Conservation (phyloP, 2,113 vertebrate genomes). For the Zeus faber region DNA sequence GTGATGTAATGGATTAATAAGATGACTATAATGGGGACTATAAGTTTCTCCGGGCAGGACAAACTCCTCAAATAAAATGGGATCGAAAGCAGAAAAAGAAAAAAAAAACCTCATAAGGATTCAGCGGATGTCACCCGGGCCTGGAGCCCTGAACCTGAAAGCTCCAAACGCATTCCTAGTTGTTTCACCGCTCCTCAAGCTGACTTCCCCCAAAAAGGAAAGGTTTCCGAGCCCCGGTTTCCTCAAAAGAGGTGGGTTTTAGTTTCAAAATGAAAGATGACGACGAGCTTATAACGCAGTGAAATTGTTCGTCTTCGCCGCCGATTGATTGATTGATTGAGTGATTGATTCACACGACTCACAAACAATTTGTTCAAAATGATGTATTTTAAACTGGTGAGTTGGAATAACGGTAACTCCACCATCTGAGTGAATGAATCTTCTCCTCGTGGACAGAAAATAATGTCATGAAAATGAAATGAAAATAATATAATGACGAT, state of each 20-base stretch:
- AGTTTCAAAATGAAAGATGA: neutral
- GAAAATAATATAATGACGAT: too few species aligned
- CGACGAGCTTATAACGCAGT: neutral
- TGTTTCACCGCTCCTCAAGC: conserved; percentile 12
- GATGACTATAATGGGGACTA: conserved; percentile 60
- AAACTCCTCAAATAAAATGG: conserved; percentile 50
- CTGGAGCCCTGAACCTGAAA: neutral
- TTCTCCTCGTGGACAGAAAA: too few species aligned
- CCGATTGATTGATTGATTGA: too few species aligned
- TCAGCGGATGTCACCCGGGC: conserved; percentile 2
- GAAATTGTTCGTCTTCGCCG: conserved; percentile 7
- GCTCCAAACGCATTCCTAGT: neutral
- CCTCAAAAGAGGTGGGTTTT: neutral
- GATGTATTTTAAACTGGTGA: too few species aligned
- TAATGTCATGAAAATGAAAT: too few species aligned
- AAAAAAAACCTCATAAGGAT: conserved; percentile 20
- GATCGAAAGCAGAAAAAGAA: conserved; percentile 25
- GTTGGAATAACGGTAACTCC: too few species aligned
- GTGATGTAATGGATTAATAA: conserved; percentile 79
- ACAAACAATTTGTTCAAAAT: too few species aligned
- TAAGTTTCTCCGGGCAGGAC: conserved; percentile 48
- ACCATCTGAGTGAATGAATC: too few species aligned
- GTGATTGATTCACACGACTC: too few species aligned
- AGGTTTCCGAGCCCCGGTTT: too few species aligned
- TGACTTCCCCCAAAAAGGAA: conserved; percentile 1